Conservation (phyloP, 2,888 invertebrate species). For the Argynnis bischoffii region DNA sequence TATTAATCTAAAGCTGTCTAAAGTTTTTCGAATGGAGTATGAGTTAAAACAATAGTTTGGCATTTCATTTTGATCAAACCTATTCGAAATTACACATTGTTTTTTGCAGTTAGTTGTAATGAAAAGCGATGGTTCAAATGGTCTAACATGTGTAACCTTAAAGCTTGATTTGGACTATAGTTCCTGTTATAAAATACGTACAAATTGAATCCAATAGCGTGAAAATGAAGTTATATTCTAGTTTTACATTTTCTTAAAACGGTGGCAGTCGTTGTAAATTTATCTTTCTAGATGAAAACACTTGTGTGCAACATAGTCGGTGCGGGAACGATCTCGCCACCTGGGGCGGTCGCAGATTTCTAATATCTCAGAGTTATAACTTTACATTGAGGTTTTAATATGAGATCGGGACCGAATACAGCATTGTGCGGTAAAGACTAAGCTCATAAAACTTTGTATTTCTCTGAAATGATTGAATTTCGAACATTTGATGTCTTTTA, state of each 20-base stretch:
- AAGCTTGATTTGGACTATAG: too few species aligned
- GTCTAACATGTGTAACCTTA: too few species aligned
- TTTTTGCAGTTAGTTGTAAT: too few species aligned
- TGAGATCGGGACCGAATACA: conserved; percentile 8
- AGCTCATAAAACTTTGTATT: conserved; percentile 12
- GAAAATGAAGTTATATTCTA: not conserved
- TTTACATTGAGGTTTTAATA: conserved; percentile 27
- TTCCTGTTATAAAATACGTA: not conserved
- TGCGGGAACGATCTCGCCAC: conserved; percentile 17
- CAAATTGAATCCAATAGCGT: not conserved
- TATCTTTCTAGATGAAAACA: conserved; percentile 18
- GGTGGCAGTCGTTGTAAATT: conserved; percentile 1
- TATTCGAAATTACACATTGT: too few species aligned
- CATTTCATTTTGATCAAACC: too few species aligned
- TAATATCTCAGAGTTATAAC: conserved; percentile 23
- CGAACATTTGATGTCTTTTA: not conserved
- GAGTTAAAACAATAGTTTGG: too few species aligned
- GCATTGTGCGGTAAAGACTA: not conserved
- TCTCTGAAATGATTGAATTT: conserved; percentile 1
- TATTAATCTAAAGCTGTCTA: too few species aligned
- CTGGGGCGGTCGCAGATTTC: conserved; percentile 21
- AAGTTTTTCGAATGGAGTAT: too few species aligned
- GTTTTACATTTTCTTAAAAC: conserved; percentile 11
- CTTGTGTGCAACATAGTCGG: conserved; percentile 10
- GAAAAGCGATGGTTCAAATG: too few species aligned